Evolutionary conservation across 2,113 vertebrate species (phyloP).

Genomic region (Eleginops maclovinus): DNA sequence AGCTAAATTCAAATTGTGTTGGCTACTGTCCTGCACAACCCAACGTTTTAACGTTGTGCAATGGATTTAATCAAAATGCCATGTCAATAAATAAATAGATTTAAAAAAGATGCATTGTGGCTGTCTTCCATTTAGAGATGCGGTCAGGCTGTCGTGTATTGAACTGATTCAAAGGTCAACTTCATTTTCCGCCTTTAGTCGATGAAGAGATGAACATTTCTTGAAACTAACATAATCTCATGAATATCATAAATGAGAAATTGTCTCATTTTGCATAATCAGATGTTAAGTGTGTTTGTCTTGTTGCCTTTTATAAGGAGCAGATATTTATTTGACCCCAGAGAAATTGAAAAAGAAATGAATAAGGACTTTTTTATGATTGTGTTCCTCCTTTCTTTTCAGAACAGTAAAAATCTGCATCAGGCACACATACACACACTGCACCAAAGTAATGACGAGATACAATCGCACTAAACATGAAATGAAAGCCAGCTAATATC

Average conservation of each 20-base stretch:
- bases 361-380: conserved; percentile 35
- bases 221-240: conserved; percentile 53
- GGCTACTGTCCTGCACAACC: background rate
- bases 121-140: conserved; percentile 33
- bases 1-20: conserved; percentile 1
- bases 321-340: conserved; percentile 32
- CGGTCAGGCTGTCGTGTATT: conserved; percentile 7
- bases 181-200: conserved; percentile 42
- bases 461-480: conserved; percentile 18
- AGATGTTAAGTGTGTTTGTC: conserved; percentile 1
- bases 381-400: background rate
- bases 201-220: conserved; percentile 45
- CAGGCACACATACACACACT: background rate
- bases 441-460: background rate
- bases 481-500: conserved; percentile 19
- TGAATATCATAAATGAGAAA: conserved; percentile 63
- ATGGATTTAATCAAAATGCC: conserved; percentile 49
- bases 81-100: conserved; percentile 42
- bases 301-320: conserved; percentile 10
- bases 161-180: conserved; percentile 62
- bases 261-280: conserved; percentile 51
- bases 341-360: conserved; percentile 33
- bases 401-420: conserved; percentile 21
- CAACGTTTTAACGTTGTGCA: conserved; percentile 7
- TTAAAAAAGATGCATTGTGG: conserved; percentile 36